Base-by-base conservation (phyloP, 2,888 invertebrate species). In the Girardia tigrina region DNA sequence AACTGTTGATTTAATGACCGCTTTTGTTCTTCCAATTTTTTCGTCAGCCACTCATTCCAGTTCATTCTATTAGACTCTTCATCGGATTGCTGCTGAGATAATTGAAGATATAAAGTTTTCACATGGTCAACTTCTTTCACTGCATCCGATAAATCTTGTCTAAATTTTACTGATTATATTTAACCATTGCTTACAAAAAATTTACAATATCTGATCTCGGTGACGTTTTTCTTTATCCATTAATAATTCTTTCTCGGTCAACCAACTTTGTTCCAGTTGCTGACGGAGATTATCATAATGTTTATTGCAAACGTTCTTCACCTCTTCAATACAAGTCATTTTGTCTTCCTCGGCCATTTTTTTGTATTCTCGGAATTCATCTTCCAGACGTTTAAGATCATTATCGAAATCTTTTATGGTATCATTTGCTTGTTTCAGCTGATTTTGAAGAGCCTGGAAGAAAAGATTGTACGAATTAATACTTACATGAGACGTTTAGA, bases 191-290 rank as follows among this genome's bases (percentile, higher is more conserved):
- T 36, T 36, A 36, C 8, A 20, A n/a, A n/a, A 4, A 23, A n/a
- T 56, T 36, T 56, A 56, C 56, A 56, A 23, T 56, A 56, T 56
- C 23, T 56, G n/a, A 12, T 56, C 56, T 2, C 56, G 56, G 20
- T 56, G 56, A n/a, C 56, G 23, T 12, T 56, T 56, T 12, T n/a
- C 56, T 16, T 56, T 23, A 6, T 56, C 56, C 56, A 16, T 56
- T n/a, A 56, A n/a, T 23, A 56, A 4, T 20, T 56, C 56, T 56
- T 56, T 56, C 56, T 56, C 56, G 4, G n/a, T 12, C 56, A 56
- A 20, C 56, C 56, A 56, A 56, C 56, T 56, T n/a, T 56, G 56
- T 56, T 56, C 56, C 56, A 56, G 23, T n/a, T 56, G 56, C n/a
- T 56, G 8, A 4, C 56, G 56, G n/a, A 56, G 23, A n/a, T 56